phyloP scores from a whole-genome alignment of 2,113 vertebrate species.

The Patagioenas fasciata region DNA sequence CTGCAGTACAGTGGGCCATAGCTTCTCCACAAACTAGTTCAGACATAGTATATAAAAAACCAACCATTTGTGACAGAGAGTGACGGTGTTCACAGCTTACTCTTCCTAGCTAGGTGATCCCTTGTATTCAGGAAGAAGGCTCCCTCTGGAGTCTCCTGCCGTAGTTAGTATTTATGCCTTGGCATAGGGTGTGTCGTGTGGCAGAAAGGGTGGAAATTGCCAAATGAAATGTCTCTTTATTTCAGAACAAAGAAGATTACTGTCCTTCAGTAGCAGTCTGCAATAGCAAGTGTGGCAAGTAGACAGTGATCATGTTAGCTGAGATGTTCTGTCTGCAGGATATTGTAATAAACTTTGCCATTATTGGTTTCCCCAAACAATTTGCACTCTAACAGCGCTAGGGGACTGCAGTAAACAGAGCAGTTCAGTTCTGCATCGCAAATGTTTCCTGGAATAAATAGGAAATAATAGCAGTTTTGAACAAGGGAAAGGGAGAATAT shows the following conservation, averaged over 20 bases:
- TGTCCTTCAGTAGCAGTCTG: neutral
- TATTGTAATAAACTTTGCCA: constrained; percentile 1
- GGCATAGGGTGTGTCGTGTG: neutral
- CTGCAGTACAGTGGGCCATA: neutral
- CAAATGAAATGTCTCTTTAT: neutral
- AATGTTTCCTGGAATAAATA: neutral
- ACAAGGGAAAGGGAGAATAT: neutral
- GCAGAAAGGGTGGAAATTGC: neutral
- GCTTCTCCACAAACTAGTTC: neutral
- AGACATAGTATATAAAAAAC: neutral
- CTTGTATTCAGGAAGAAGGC: neutral
- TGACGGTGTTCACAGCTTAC: neutral
- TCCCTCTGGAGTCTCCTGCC: neutral
- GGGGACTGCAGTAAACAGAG: neutral
- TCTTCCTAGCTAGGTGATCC: neutral
- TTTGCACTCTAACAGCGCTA: neutral
- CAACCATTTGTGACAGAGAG: neutral
- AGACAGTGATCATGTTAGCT: neutral
- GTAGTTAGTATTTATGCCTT: neutral
- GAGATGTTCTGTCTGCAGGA: constrained; percentile 2
- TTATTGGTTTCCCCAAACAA: constrained; percentile 12
- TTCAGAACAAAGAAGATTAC: neutral
- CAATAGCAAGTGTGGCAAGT: neutral
- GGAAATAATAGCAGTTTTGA: neutral
- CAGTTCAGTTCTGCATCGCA: neutral